phyloP scores from a whole-genome alignment of 2,797 vertebrate species.

The Poeciliopsis presidionis region DNA sequence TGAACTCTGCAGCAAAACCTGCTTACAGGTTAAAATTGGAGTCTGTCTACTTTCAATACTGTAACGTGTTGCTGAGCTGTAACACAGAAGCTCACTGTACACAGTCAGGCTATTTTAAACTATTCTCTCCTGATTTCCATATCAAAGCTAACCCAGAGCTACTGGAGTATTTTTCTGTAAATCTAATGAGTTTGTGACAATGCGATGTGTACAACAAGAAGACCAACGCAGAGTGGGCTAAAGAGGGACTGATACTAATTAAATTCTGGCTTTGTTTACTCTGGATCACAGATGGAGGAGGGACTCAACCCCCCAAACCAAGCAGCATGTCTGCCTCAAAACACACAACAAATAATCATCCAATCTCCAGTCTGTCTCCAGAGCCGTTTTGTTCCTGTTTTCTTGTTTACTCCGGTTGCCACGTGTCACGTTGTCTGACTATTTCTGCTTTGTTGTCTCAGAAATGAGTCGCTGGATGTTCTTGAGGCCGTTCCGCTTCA shows the following conservation, averaged over 20 bases:
- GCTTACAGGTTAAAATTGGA: neutral
- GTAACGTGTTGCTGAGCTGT: neutral
- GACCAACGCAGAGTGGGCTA: constrained; percentile 43
- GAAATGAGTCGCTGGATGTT: constrained; percentile 23
- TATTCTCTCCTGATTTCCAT: neutral
- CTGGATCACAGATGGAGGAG: constrained; percentile 57
- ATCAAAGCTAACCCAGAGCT: neutral
- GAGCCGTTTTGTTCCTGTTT: constrained; percentile 11
- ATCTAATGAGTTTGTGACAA: neutral
- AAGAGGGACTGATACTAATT: constrained; percentile 65
- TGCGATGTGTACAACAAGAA: neutral
- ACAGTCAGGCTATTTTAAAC: neutral
- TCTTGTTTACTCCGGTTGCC: constrained; percentile 10
- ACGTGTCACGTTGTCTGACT: constrained; percentile 9
- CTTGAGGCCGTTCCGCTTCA: constrained; percentile 12
- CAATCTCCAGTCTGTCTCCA: constrained; percentile 25
- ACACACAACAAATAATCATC: constrained; percentile 42
- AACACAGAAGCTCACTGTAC: neutral
- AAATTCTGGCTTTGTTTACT: constrained; percentile 64
- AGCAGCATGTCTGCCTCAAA: constrained; percentile 60
- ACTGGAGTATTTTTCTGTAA: neutral
- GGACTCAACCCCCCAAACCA: constrained; percentile 49
- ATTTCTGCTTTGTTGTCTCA: constrained; percentile 2
- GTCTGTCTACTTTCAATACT: neutral
- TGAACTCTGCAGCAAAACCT: neutral